Conservation (phyloP, 2,888 invertebrate species). For the Drosophila multiciliata region DNA sequence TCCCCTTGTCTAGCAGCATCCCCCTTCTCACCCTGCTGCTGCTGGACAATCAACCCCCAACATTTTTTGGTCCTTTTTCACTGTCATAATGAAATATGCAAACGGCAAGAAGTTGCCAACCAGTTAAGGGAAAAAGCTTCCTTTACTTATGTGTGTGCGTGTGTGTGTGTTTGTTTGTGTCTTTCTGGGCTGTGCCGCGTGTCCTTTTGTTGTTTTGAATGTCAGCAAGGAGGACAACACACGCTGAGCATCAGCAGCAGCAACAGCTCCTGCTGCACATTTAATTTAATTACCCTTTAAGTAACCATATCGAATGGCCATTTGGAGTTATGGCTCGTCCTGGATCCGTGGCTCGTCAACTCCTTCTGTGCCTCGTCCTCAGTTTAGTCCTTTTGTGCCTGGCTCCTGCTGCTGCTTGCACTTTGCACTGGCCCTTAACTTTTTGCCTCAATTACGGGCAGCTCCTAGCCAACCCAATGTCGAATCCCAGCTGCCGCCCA, state of each 20-base stretch:
- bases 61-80: not conserved
- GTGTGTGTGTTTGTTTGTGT: not conserved
- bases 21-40: not conserved
- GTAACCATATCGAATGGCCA: conserved; percentile 83
- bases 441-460: conserved; percentile 64
- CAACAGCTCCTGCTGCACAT: conserved; percentile 50
- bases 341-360: not conserved
- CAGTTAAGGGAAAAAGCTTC: conserved; percentile 19
- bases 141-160: not conserved
- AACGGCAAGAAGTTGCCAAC: conserved; percentile 47
- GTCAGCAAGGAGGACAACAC: conserved; percentile 65
- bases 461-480: conserved; percentile 12
- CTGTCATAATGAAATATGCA: conserved; percentile 78
- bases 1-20: conserved; percentile 25
- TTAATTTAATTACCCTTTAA: conserved; percentile 84
- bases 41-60: conserved; percentile 15
- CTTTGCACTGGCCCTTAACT: conserved; percentile 49
- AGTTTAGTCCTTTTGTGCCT: conserved; percentile 20
- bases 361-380: conserved; percentile 8
- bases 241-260: conserved; percentile 34
- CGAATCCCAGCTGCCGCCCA: conserved; percentile 24
- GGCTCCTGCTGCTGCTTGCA: conserved; percentile 36
- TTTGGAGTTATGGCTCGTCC: conserved; percentile 62
- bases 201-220: conserved; percentile 63
- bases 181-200: conserved; percentile 44